Percentiles rank a stretch among this genome's conserved stretches.
Evolutionary conservation across 2,888 invertebrate genomes (phyloP).

Genomic region (Cephus runcator): DNA sequence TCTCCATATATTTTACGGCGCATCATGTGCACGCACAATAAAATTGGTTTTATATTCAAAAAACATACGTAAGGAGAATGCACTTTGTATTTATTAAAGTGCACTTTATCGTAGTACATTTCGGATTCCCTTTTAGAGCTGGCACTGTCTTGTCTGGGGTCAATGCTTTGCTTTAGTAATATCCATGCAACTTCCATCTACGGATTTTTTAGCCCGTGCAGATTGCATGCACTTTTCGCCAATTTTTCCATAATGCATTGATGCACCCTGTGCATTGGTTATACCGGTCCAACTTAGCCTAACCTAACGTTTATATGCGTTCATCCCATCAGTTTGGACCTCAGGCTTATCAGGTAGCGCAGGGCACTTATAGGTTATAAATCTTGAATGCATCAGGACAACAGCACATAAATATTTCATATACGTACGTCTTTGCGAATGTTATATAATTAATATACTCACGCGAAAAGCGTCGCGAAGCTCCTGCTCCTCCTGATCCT

Average conservation of each 20-base stretch:
- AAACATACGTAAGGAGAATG: neutral
- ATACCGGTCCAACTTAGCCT: neutral
- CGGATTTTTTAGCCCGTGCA: neutral
- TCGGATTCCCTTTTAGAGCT: neutral
- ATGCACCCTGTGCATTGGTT: neutral
- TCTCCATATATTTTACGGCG: neutral
- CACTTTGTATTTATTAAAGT: neutral
- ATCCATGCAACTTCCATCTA: neutral
- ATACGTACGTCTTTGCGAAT: neutral
- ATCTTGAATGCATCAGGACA: neutral
- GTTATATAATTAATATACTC: constrained; percentile 32
- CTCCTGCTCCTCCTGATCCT: constrained; percentile 86
- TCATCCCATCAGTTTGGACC: too few species aligned
- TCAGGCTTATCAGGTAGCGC: neutral
- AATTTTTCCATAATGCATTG: neutral
- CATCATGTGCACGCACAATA: neutral
- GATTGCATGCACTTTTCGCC: neutral
- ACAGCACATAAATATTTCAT: neutral
- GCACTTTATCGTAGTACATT: neutral
- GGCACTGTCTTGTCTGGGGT: neutral
- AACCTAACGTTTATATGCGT: too few species aligned
- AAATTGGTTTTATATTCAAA: neutral
- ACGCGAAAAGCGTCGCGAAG: constrained; percentile 88
- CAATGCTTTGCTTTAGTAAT: neutral
- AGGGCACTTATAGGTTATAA: neutral